Evolutionary conservation across 2,888 invertebrate species (phyloP).

Genomic region (Pemphredon lugubris): DNA sequence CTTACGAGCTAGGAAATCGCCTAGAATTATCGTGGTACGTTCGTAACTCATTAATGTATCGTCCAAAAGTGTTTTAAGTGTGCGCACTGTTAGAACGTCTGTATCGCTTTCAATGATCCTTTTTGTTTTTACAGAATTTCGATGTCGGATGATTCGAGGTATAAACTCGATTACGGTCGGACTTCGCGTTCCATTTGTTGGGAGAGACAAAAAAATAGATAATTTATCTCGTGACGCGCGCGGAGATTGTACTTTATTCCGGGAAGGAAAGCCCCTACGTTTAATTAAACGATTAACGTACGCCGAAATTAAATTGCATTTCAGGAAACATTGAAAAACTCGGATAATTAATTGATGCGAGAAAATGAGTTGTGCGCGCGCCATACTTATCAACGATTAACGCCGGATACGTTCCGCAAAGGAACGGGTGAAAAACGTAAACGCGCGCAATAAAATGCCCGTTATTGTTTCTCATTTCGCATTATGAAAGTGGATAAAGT

Average conservation of each 20-base stretch:
- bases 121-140: constrained; percentile 23
- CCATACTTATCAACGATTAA: not conserved
- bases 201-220: not conserved
- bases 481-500: constrained; percentile 58
- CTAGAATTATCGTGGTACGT: constrained; percentile 53
- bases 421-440: not conserved
- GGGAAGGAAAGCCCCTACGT: no score
- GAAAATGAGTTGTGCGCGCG: not conserved
- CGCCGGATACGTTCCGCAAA: no score
- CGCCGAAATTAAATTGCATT: no score
- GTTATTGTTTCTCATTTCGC: constrained; percentile 21
- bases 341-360: constrained; percentile 2
- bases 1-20: constrained; percentile 61
- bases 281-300: no score
- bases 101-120: constrained; percentile 13
- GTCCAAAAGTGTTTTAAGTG: constrained; percentile 15
- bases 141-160: constrained; percentile 44
- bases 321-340: no score
- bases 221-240: no score
- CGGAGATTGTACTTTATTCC: no score
- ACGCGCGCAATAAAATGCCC: not conserved
- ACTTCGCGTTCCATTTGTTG: not conserved
- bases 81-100: constrained; percentile 23
- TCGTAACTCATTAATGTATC: constrained; percentile 23
- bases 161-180: not conserved